Conservation (phyloP, 2,888 invertebrate genomes). For the Calameuta pallipes region DNA sequence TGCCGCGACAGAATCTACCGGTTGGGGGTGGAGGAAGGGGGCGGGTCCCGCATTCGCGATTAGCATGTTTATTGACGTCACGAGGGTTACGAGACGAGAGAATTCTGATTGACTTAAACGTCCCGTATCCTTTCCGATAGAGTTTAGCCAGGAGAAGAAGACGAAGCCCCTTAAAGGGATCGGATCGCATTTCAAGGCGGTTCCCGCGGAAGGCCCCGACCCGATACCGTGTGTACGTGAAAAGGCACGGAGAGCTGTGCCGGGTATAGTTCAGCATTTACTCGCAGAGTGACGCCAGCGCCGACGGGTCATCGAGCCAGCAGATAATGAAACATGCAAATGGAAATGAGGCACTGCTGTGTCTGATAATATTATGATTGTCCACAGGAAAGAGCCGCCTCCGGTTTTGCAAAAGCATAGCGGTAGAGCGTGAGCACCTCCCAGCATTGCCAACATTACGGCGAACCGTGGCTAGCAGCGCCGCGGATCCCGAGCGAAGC, state of each 20-base stretch:
- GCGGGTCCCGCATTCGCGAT: slow-evolving; percentile 16
- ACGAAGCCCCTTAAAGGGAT: neutral
- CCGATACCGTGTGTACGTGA: neutral
- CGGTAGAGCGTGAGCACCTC: neutral
- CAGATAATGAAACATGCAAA: slow-evolving; percentile 57
- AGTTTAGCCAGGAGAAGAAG: neutral
- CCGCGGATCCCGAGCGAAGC: neutral
- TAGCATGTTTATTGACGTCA: slow-evolving; percentile 24
- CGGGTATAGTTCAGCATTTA: neutral
- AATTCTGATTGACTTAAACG: neutral
- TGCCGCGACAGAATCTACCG: slow-evolving; percentile 14
- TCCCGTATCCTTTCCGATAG: neutral
- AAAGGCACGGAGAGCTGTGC: neutral
- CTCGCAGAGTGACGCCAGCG: slow-evolving; percentile 19
- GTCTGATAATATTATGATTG: slow-evolving; percentile 60
- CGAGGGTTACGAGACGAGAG: neutral
- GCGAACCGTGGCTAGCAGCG: neutral
- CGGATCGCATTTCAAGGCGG: neutral
- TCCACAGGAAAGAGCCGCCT: slow-evolving; percentile 37
- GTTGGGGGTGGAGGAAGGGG: neutral
- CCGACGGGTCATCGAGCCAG: slow-evolving; percentile 51
- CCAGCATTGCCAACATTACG: neutral
- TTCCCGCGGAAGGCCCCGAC: neutral
- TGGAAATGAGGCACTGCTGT: slow-evolving; percentile 53
- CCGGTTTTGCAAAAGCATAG: neutral